Evolutionary conservation across 2,113 vertebrate species (phyloP), one percentile per base, ranked within the genome.

Genomic region (Tragelaphus buxtoni): DNA sequence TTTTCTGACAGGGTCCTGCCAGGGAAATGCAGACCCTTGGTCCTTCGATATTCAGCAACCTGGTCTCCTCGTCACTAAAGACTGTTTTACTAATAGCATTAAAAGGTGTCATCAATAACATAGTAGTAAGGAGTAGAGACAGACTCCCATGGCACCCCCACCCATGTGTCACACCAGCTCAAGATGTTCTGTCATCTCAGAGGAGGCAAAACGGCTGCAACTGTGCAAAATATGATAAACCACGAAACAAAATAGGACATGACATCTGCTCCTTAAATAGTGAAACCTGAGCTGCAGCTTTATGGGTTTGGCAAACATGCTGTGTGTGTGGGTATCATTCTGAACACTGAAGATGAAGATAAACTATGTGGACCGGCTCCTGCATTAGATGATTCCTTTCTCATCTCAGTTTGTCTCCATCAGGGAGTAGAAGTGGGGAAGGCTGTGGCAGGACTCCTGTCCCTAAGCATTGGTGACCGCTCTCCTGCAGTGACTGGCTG

Each of bases 161-260:
- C 4, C 12, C 4, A 5, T 3, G n/a, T n/a, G 42, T n/a, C 35
- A 14, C 16, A 9, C 0, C 56, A n/a, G n/a, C n/a, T n/a, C n/a
- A n/a, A n/a, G n/a, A n/a, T n/a, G n/a, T n/a, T n/a, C 26, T 69
- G 32, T 81, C 9, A 14, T 32, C 26, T 89, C 12, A 49, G 13
- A 35, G 28, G 3, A n/a, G 5, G 7, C 3, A 16, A 55, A 74
- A 28, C 17, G 26, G 51, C 12, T 45, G 24, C 69, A 65, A 49
- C 24, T 42, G 16, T 5, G 26, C 14, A 39, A 39, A 58, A 72
- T 12, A 63, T 0, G 22, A 49, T 30, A 32, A 95, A 26, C 16
- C 1, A 0, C 0, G 1, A 30, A 80, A 47, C 12, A 20, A 5
- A 7, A n/a, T 3, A 82, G 45, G 26, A 26, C 9, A 3, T 14